phyloP scores from a whole-genome alignment of 2,888 invertebrate species.

The Tholera decimalis region DNA sequence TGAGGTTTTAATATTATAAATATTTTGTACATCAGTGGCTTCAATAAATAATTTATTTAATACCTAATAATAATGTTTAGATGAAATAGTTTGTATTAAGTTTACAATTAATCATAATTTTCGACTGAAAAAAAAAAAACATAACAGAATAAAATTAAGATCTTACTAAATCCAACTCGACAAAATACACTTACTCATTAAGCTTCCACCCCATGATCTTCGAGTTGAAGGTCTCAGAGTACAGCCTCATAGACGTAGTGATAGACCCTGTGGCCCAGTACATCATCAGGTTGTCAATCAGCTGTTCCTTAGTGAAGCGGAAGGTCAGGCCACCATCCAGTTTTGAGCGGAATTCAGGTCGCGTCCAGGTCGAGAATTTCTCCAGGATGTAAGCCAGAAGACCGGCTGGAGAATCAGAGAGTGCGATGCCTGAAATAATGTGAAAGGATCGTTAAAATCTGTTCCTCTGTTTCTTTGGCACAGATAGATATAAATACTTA shows the following conservation, averaged over 20 bases:
- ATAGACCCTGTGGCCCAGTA: conserved; percentile 95
- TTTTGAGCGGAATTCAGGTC: conserved; percentile 79
- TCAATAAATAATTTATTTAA: no score
- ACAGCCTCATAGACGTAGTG: conserved; percentile 94
- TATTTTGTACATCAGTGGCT: no score
- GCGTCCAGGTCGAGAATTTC: conserved; percentile 95
- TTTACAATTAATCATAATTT: no score
- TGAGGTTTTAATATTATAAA: no score
- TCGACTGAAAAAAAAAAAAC: no score
- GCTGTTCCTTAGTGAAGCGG: conserved; percentile 93
- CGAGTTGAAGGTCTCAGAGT: conserved; percentile 92
- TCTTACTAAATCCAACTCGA: no score
- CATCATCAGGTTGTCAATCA: conserved; percentile 96
- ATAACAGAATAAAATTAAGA: no score
- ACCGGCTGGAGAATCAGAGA: conserved; percentile 95
- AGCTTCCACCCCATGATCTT: conserved; percentile 71
- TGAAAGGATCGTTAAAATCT: not conserved
- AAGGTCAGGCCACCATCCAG: conserved; percentile 93
- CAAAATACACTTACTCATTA: conserved; percentile 85
- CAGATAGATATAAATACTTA: not conserved
- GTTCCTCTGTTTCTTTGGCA: not conserved
- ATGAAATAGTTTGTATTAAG: no score
- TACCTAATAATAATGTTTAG: no score
- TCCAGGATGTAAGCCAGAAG: conserved; percentile 96
- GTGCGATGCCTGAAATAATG: conserved; percentile 90